Evolutionary conservation across 2,113 vertebrate species (phyloP).

Genomic region (Penelope pileata): DNA sequence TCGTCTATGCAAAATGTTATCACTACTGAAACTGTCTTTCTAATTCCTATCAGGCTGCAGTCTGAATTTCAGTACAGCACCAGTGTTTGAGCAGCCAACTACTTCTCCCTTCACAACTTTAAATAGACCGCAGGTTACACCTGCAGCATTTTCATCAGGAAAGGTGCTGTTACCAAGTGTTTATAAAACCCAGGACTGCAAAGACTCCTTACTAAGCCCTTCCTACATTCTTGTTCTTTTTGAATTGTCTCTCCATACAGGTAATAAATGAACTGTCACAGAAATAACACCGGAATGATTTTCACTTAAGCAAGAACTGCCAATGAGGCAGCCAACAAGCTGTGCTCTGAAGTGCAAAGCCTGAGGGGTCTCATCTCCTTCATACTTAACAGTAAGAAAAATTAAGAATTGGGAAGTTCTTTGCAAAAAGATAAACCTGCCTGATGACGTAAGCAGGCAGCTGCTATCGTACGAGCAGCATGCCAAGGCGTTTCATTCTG

Average conservation of each 20-base stretch:
- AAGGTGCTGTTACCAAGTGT: neutral
- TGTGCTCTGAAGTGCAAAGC: neutral
- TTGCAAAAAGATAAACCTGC: neutral
- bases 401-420: neutral
- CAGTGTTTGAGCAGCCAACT: neutral
- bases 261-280: neutral
- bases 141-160: neutral
- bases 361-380: neutral
- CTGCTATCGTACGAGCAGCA: neutral
- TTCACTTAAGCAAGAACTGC: neutral
- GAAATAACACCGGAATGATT: neutral
- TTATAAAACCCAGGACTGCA: neutral
- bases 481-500: neutral
- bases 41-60: neutral
- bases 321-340: neutral
- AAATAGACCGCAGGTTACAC: neutral
- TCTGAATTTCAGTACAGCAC: neutral
- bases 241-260: neutral
- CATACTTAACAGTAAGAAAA: neutral
- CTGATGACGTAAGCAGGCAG: neutral
- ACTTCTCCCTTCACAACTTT: neutral
- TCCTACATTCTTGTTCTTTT: neutral
- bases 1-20: neutral
- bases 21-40: neutral
- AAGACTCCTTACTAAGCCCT: neutral